Evolutionary conservation across 2,888 invertebrate genomes (phyloP).

Genomic region (Oxycera nigricornis): DNA sequence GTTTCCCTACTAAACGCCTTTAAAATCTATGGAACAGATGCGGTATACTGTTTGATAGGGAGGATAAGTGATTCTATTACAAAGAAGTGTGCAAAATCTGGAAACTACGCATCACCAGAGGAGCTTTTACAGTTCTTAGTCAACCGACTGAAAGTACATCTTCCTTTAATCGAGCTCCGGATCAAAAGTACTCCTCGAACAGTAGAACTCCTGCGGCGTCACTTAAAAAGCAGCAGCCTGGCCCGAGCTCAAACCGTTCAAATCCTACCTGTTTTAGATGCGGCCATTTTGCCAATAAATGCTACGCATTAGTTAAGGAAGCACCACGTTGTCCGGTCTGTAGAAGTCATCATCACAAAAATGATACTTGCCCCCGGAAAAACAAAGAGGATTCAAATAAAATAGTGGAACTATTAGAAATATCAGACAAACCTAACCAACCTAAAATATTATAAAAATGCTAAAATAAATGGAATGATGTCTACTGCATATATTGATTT

Average conservation of each 20-base stretch:
- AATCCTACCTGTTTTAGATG: too few species aligned
- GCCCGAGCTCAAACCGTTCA: too few species aligned
- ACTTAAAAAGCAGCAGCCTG: too few species aligned
- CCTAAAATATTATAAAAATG: background rate
- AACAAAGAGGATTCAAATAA: background rate
- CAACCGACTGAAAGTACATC: too few species aligned
- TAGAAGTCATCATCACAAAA: background rate
- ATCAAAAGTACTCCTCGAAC: too few species aligned
- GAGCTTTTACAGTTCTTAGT: too few species aligned
- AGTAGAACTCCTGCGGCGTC: too few species aligned
- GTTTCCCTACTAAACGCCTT: slow-evolving; percentile 16
- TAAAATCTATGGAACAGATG: slow-evolving; percentile 21
- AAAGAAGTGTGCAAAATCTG: slow-evolving; percentile 35
- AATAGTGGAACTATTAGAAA: background rate
- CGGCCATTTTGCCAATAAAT: slow-evolving; percentile 35
- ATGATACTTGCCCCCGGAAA: background rate
- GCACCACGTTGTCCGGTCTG: too few species aligned
- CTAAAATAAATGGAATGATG: background rate
- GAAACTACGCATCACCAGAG: slow-evolving; percentile 8
- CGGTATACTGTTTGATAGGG: slow-evolving; percentile 38
- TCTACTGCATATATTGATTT: slow-evolving; percentile 43
- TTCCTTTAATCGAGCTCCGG: too few species aligned
- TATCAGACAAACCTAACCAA: background rate
- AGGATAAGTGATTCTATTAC: slow-evolving; percentile 31
- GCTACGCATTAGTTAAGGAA: too few species aligned